phyloP scores from a whole-genome alignment of 2,797 vertebrate genomes.

The Melanitta fusca region DNA sequence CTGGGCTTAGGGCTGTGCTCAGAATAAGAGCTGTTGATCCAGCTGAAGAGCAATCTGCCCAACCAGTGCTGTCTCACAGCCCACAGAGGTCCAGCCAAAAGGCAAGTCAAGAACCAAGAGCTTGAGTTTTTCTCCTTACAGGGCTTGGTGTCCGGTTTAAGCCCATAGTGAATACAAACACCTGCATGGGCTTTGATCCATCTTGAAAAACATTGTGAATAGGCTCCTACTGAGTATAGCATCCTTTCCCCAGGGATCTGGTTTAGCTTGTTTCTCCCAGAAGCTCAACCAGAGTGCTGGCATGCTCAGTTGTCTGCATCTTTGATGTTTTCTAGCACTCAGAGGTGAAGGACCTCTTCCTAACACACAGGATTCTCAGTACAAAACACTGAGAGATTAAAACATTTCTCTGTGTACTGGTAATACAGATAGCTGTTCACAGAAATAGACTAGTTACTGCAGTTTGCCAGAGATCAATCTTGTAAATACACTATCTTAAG shows the following conservation, averaged over 20 bases:
- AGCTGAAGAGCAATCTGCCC: not conserved
- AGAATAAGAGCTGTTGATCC: not conserved
- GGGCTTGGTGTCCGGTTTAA: not conserved
- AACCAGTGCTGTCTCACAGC: not conserved
- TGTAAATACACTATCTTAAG: not conserved
- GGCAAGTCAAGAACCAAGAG: not conserved
- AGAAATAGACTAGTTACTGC: not conserved
- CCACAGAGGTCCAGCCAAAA: not conserved
- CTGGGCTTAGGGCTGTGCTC: not conserved
- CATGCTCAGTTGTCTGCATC: not conserved
- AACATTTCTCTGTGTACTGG: not conserved
- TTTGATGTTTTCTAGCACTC: not conserved
- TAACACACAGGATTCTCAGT: not conserved
- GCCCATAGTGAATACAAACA: not conserved
- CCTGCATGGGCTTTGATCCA: not conserved
- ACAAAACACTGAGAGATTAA: not conserved
- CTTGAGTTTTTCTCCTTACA: not conserved
- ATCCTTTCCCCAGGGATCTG: not conserved
- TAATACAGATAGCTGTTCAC: not conserved
- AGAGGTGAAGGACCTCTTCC: not conserved
- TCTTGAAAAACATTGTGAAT: not conserved
- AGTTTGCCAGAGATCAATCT: not conserved
- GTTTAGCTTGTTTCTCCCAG: not conserved
- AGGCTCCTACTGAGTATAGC: not conserved
- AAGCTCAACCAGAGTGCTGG: not conserved